Evolutionary conservation across 2,113 vertebrate genomes (phyloP).

Genomic region (Bostrychus sinensis): DNA sequence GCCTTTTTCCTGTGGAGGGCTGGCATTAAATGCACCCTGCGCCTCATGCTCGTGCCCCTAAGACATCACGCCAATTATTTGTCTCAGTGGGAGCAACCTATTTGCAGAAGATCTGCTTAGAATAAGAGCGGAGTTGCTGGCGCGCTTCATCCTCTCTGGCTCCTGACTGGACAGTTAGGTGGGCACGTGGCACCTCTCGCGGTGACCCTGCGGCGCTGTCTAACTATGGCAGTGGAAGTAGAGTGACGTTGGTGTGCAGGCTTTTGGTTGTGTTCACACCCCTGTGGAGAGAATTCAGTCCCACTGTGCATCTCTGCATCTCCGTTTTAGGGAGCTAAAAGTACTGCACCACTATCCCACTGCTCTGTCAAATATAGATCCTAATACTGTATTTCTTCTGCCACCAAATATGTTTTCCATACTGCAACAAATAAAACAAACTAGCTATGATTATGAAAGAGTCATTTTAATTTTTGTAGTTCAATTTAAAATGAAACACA

Average conservation of each 20-base stretch:
- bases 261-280: slow-evolving; percentile 61
- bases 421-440: neutral
- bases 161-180: slow-evolving; percentile 65
- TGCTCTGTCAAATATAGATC: slow-evolving; percentile 44
- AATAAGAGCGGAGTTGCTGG: slow-evolving; percentile 63
- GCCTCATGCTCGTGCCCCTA: slow-evolving; percentile 64
- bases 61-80: slow-evolving; percentile 77
- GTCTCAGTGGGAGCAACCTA: slow-evolving; percentile 74
- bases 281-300: slow-evolving; percentile 63
- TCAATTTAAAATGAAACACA: too few species aligned
- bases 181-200: slow-evolving; percentile 58
- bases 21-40: slow-evolving; percentile 65
- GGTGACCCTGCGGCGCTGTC: slow-evolving; percentile 50
- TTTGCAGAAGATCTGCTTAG: slow-evolving; percentile 65
- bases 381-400: slow-evolving; percentile 20
- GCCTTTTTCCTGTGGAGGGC: slow-evolving; percentile 62
- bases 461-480: too few species aligned
- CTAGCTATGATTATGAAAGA: too few species aligned
- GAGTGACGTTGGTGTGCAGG: slow-evolving; percentile 49
- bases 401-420: slow-evolving; percentile 5
- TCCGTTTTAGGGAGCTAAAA: slow-evolving; percentile 61
- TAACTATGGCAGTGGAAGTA: slow-evolving; percentile 46
- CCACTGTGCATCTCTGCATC: slow-evolving; percentile 47
- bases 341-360: slow-evolving; percentile 50
- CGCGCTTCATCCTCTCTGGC: slow-evolving; percentile 37